These are phyloP conservation scores for Squalus acanthias DNA, from an alignment of 2,797 vertebrate species.

Conservation along the genomic window DNA sequence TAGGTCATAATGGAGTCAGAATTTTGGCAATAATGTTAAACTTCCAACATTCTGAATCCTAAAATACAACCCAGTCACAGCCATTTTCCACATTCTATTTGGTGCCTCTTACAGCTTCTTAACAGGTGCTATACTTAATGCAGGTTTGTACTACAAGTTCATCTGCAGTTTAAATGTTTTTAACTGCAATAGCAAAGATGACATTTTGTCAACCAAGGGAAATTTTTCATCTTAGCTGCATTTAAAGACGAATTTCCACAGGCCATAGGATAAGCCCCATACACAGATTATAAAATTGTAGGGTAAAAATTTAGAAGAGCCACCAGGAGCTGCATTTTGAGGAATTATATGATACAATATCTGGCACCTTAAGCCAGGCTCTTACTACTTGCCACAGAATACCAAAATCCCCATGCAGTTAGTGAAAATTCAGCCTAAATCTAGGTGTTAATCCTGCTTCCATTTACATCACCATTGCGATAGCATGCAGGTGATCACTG, in stretches of 20 bases:
- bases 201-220: not conserved
- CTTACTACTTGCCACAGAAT: conserved; percentile 1
- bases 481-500: conserved; percentile 49
- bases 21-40: not conserved
- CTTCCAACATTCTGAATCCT: not conserved
- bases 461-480: conserved; percentile 46
- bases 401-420: conserved; percentile 52
- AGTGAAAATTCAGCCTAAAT: conserved; percentile 39
- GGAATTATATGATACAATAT: not conserved
- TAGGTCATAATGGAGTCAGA: not conserved
- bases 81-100: not conserved
- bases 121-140: not conserved
- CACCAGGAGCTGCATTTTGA: not conserved
- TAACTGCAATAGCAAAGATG: not conserved
- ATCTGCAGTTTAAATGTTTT: not conserved
- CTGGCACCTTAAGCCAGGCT: not conserved
- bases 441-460: conserved; percentile 31
- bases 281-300: not conserved
- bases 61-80: not conserved
- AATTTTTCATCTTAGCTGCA: not conserved
- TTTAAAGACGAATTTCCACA: not conserved
- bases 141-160: not conserved
- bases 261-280: not conserved
- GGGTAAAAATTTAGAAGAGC: not conserved
- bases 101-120: not conserved